Base-by-base conservation (phyloP, 2,888 invertebrate genomes). In the Heteromyza rotundicornis region DNA sequence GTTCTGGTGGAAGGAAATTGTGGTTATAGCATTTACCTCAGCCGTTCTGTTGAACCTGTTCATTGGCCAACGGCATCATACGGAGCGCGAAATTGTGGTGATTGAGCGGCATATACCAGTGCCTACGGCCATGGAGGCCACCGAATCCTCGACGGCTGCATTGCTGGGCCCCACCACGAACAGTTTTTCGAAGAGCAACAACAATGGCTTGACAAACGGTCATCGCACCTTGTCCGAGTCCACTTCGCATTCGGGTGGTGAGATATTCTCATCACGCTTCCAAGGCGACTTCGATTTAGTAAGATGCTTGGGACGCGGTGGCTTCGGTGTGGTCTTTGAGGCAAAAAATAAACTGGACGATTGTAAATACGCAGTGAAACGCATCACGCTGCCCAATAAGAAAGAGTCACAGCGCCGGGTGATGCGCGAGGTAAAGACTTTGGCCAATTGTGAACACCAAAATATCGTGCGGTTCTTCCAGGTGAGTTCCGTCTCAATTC, bases 321-420 rank as follows among this genome's bases (percentile, higher is more conserved):
- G 98, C 0, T 99, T 97, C 82, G 98, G 98, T 0, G 91, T 98
- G 1, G 98, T 99, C 0, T 98, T 98, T 80, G 94, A 97, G 80
- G 96, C 94, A 0, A 89, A 88, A 78, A 96, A 98, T 81, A 95
- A 94, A 80, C 89, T 97, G 60, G 98, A 99, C 79, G 95, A 96
- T 74, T 92, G 94, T 70, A 89, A 89, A 64, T 99, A 98, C 83
- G 98, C 98, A 5, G 91, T 99, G 0, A 99, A 99, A 84, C 87
- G 98, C 74, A 97, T 98, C 59, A 89, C 91, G 0, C 83, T 98
- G 60, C 94, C 96, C 1, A 90, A 88, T 79, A 94, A 94, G 73
- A 88, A 90, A 70, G 89, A 89, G 60, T 92, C 94, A 2, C 88
- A 92, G 57, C 92, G 95, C 65, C 89, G 94, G 16, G 97, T 98